Evolutionary conservation across 2,797 vertebrate genomes (phyloP), one percentile per base, ranked within the genome.

Genomic region (Eulemur mongoz): DNA sequence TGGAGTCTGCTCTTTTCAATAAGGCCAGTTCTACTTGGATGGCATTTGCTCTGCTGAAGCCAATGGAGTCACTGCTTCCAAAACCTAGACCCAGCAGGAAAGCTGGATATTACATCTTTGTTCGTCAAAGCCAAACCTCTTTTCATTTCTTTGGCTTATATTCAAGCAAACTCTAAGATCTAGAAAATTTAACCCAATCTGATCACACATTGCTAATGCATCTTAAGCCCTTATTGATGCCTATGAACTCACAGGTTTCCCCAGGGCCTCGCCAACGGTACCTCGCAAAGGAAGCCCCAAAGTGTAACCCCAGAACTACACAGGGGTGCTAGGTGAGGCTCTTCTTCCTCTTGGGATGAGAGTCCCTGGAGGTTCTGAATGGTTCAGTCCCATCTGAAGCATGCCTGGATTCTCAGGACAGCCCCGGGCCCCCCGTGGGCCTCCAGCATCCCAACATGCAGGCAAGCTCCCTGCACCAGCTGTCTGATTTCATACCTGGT

Each of bases 401-500:
- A 22, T 20, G 4, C 13, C 38, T 54, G 27, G 23, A 38, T 43
- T 43, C 54, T 32, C 35, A 23, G 76, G 57, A 48, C 54, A 75
- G 40, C 40, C 27, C 25, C 20, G 4, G 45, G 45, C 32, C 43
- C 67, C 57, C 67, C 30, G 7, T 0, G 7, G 52, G 11, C 59
- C 35, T 91, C n/a, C 59, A 63, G 89, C 52, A 76, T 89, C 76
- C 87, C 88, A 65, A 23, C 54, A 57, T 40, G 48, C 85, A 95
- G 86, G 57, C 81, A 54, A 22, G 13, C 54, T 93, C 40, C 78
- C 73, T 91, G 48, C 11, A 14, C 86, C 81, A 93, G 94, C 82
- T 61, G 2, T 73, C 86, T 65, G 76, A 69, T 67, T 95, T 79
- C 98, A 96, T 99, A 99, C 99, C 99, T 99, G 99, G 99, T 93